Base-by-base conservation (phyloP, 2,888 invertebrate genomes). In the Deilephila porcellus region DNA sequence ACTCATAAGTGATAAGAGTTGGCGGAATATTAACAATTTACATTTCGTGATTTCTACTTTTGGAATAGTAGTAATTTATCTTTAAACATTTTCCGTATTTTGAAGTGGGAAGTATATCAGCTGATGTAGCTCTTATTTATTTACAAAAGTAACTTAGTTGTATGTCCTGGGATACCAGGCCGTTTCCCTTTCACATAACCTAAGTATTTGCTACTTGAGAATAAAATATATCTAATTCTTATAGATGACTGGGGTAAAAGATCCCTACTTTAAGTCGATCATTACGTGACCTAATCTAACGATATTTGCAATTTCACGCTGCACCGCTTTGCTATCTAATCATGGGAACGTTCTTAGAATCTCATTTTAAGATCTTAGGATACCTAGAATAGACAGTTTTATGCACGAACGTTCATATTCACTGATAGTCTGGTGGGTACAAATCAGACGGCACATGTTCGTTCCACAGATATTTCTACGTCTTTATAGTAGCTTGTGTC, bases 1-100 rank as follows among this genome's bases (percentile, higher is more conserved):
- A 82, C 77, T 71, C 60, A 34, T 73, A 84, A 84, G 85, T 76
- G 37, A 86, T 19, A 76, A 73, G 80, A 75, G 79, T 20, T 60
- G 81, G 88, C 85, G 86, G 67, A 67, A 7, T 59, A 60, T 25
- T 14, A 71, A 37, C 25, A 37, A 17, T 60, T 20, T 59, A 19
- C 37, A 34, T 20, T 60, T 37, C 17, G 32, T 5, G 0, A 20
- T 59, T 34, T 20, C 0, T 37, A 20, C 8, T 53, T 8, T 45
- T 45, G 11, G 1, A 45, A 45, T 45, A 45, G 45, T 45, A 11
- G 45, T n/a, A n/a, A n/a, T n/a, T n/a, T n/a, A n/a, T 14, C 45
- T 45, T 45, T 45, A 45, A 45, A 45, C 3, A 45, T 3, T 45
- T 2, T 14, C 2, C 14, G 45, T 45, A 14, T 45, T 45, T 45